These are phyloP conservation scores for Aethes cnicana DNA, from an alignment of 2,888 invertebrate species.

Conservation along the genomic window DNA sequence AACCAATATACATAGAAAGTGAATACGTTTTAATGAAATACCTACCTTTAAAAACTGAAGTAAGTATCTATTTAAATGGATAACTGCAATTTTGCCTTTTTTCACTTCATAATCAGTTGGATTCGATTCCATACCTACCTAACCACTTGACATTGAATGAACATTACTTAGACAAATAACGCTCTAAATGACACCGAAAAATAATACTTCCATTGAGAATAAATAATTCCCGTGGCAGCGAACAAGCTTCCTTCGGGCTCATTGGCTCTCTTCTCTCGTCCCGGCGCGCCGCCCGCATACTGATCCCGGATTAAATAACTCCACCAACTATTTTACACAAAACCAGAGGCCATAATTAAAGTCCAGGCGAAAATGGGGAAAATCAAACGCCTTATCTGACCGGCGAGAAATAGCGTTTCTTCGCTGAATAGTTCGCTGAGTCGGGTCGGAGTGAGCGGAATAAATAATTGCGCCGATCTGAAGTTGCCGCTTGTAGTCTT, in stretches of 20 bases:
- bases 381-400: slow-evolving; percentile 83
- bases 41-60: too few relatives aligned
- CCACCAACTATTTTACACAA: slow-evolving; percentile 80
- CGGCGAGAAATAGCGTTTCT: slow-evolving; percentile 79
- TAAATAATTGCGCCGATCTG: slow-evolving; percentile 79
- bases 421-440: slow-evolving; percentile 74
- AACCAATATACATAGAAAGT: too few relatives aligned
- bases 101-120: too few relatives aligned
- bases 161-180: not conserved
- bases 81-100: too few relatives aligned
- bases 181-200: not conserved
- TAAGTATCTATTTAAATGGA: too few relatives aligned
- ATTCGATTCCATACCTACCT: too few relatives aligned
- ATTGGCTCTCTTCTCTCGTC: slow-evolving; percentile 50
- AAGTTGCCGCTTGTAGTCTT: slow-evolving; percentile 62
- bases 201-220: slow-evolving; percentile 10
- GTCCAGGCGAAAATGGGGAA: slow-evolving; percentile 75
- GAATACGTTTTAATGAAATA: too few relatives aligned
- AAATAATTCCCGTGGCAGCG: slow-evolving; percentile 21
- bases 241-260: slow-evolving; percentile 41
- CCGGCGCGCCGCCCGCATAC: slow-evolving; percentile 70
- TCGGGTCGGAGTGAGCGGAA: slow-evolving; percentile 78
- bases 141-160: too few relatives aligned
- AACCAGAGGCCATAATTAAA: slow-evolving; percentile 81
- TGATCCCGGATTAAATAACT: slow-evolving; percentile 80